These are phyloP conservation scores for Trissoscelio sp. DNA, from an alignment of 2,888 invertebrate species.

Conservation along the genomic window DNA sequence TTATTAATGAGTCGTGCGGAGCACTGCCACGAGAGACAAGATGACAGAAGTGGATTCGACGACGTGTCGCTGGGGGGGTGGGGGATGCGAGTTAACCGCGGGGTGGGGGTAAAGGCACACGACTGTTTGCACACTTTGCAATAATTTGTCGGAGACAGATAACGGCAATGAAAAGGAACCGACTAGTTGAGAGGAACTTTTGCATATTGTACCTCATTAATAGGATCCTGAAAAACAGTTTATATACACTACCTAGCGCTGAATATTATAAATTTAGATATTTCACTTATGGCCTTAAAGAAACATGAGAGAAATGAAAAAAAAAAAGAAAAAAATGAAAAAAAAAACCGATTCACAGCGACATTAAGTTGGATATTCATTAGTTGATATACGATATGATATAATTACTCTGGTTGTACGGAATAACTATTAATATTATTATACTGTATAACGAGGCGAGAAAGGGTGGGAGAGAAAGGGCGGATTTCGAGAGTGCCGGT, in stretches of 20 bases:
- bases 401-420: constrained; percentile 73
- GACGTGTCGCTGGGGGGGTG: constrained; percentile 11
- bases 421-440: constrained; percentile 71
- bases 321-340: constrained; percentile 57
- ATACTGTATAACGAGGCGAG: constrained; percentile 69
- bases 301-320: constrained; percentile 72
- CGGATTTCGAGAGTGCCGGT: constrained; percentile 42
- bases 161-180: constrained; percentile 52
- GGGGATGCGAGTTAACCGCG: no score
- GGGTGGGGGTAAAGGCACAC: neutral
- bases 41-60: constrained; percentile 50
- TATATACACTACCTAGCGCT: constrained; percentile 76
- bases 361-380: constrained; percentile 72
- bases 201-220: constrained; percentile 73
- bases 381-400: constrained; percentile 72
- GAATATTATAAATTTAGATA: constrained; percentile 78
- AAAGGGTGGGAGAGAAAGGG: constrained; percentile 48
- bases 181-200: constrained; percentile 68
- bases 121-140: neutral
- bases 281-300: constrained; percentile 81
- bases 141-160: neutral
- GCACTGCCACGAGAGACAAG: constrained; percentile 73
- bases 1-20: constrained; percentile 70
- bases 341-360: constrained; percentile 70
- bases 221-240: constrained; percentile 73